Evolutionary conservation across 2,113 vertebrate species (phyloP).

Genomic region (Atherinomorus stipes): DNA sequence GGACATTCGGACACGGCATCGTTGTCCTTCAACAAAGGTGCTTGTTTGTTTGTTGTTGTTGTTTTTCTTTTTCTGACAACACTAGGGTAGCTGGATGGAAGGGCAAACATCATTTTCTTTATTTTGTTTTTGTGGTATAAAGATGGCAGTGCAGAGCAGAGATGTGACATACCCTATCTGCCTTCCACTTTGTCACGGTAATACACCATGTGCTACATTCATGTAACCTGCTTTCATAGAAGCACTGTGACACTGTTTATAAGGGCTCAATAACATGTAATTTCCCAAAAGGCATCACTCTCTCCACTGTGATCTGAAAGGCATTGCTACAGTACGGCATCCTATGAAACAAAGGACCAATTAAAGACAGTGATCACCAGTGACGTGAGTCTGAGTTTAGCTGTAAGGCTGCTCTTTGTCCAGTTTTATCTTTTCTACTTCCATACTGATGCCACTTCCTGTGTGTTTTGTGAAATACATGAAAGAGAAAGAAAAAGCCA

Average conservation of each 20-base stretch:
- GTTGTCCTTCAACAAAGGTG: conserved; percentile 18
- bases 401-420: neutral
- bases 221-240: conserved; percentile 5
- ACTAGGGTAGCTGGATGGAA: conserved; percentile 2
- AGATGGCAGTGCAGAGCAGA: conserved; percentile 8
- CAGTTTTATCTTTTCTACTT: neutral
- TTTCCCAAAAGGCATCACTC: conserved; percentile 1
- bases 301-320: conserved; percentile 4
- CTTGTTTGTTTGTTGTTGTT: too few species aligned
- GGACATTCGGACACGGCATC: too few species aligned
- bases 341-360: neutral
- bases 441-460: neutral
- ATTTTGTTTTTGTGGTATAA: conserved; percentile 8
- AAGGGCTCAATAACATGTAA: neutral
- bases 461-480: neutral
- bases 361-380: conserved; percentile 10
- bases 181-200: conserved; percentile 2
- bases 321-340: neutral
- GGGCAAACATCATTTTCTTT: conserved; percentile 36
- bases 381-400: conserved; percentile 13
- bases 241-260: conserved; percentile 1
- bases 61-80: conserved; percentile 27
- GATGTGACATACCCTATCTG: conserved; percentile 12
- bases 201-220: neutral
- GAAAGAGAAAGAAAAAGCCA: neutral